A percentile compares a stretch with the other conserved stretches of the same genome.
Evolutionary conservation across 2,888 invertebrate genomes (phyloP).

Genomic region (Macrosoma leucophasiata): DNA sequence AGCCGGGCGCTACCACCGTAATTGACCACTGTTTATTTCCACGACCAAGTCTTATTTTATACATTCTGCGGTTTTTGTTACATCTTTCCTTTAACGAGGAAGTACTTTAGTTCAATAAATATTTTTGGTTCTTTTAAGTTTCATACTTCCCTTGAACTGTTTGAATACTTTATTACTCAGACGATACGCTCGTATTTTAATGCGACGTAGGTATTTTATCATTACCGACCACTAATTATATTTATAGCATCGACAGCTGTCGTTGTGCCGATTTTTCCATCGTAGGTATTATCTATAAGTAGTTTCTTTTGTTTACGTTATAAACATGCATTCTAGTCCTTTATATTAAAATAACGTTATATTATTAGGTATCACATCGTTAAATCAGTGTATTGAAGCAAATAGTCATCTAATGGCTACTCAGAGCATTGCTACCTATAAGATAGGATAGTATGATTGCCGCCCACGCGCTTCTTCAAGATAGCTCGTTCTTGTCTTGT

Average conservation of each 20-base stretch:
- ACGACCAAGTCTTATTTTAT: conserved; percentile 63
- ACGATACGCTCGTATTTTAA: conserved; percentile 32
- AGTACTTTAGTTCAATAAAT: conserved; percentile 33
- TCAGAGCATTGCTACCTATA: conserved; percentile 35
- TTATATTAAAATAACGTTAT: conserved; percentile 12
- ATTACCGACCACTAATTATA: too few relatives aligned
- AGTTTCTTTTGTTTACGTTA: too few relatives aligned
- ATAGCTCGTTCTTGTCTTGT: conserved; percentile 47
- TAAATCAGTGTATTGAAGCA: conserved; percentile 24
- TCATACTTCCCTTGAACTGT: conserved; percentile 24
- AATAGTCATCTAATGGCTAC: conserved; percentile 32
- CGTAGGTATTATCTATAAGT: too few relatives aligned
- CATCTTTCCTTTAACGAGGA: conserved; percentile 35
- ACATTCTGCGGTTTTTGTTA: conserved; percentile 43
- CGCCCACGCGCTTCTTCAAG: conserved; percentile 48
- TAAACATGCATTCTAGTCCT: too few relatives aligned
- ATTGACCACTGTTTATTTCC: conserved; percentile 74
- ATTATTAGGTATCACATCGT: too few relatives aligned
- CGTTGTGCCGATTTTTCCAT: conserved; percentile 35
- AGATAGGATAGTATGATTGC: conserved; percentile 53
- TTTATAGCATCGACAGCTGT: conserved; percentile 42
- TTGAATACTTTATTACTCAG: conserved; percentile 25
- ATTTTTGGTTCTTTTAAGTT: conserved; percentile 26
- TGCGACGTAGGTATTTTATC: conserved; percentile 44
- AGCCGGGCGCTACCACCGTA: conserved; percentile 62